Conservation (phyloP, 2,888 invertebrate genomes). For the Hypomecis punctinalis region DNA sequence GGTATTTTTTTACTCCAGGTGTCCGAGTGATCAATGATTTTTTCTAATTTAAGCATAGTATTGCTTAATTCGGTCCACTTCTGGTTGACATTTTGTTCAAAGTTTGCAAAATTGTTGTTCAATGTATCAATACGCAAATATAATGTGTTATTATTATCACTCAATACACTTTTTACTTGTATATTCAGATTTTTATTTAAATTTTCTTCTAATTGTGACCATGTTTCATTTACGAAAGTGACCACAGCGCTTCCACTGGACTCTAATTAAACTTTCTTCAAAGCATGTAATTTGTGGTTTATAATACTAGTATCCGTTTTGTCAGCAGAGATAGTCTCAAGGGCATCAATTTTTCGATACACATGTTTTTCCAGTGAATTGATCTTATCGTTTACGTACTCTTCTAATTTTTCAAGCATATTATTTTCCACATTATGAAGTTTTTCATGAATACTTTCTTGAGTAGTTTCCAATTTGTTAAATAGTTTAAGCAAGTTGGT, state of each 20-base stretch:
- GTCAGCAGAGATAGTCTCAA: background rate
- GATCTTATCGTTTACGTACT: too few relatives aligned
- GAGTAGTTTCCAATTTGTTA: background rate
- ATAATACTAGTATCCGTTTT: background rate
- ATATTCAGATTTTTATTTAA: too few relatives aligned
- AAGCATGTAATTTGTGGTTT: background rate
- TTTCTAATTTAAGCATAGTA: too few relatives aligned
- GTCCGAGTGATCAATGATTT: too few relatives aligned
- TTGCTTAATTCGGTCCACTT: too few relatives aligned
- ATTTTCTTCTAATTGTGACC: background rate
- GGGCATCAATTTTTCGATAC: background rate
- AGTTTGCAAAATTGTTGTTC: background rate
- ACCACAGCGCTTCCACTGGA: too few relatives aligned
- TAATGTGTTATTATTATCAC: background rate
- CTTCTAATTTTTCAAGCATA: too few relatives aligned
- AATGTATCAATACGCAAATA: background rate
- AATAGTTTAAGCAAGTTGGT: background rate
- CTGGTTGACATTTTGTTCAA: background rate
- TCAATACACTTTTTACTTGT: background rate
- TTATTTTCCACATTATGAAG: too few relatives aligned
- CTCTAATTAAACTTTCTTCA: background rate
- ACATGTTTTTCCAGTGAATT: too few relatives aligned
- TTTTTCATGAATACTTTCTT: too few relatives aligned
- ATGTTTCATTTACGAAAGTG: background rate
- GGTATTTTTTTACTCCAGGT: too few relatives aligned